Conservation (phyloP, 2,888 invertebrate species). For the Norana najaformis region DNA sequence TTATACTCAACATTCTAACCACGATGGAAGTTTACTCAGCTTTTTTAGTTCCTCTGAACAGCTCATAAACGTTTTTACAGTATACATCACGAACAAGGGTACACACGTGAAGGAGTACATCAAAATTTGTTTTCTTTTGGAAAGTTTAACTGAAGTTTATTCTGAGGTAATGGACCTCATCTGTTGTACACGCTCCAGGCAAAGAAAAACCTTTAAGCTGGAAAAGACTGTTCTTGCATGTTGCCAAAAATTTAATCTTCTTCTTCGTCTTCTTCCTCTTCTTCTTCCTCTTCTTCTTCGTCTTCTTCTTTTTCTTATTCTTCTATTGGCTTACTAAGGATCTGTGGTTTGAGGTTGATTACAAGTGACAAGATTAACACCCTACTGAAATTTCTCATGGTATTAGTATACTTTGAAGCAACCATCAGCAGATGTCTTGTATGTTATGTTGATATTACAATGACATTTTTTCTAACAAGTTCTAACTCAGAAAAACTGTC, state of each 20-base stretch:
- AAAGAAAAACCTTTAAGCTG: neutral
- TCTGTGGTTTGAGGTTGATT: too few species aligned
- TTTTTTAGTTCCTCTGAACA: neutral
- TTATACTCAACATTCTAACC: neutral
- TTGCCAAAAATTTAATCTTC: neutral
- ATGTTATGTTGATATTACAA: too few species aligned
- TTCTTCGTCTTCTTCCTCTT: neutral
- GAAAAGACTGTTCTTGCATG: neutral
- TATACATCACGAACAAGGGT: too few species aligned
- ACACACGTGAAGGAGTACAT: neutral
- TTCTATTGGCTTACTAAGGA: too few species aligned
- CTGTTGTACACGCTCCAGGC: neutral
- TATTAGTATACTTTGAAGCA: too few species aligned
- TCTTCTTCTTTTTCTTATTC: too few species aligned
- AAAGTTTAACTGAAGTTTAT: neutral
- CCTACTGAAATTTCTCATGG: too few species aligned
- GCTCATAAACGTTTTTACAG: neutral
- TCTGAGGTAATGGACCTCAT: neutral
- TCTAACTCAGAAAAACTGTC: too few species aligned
- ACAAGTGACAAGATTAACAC: too few species aligned
- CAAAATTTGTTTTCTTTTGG: neutral
- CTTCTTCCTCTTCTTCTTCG: too few species aligned
- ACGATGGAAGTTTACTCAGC: neutral
- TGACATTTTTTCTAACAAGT: too few species aligned
- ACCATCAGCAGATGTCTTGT: too few species aligned